These are phyloP conservation scores for Tuta absoluta DNA, from an alignment of 2,888 invertebrate species.

Conservation along the genomic window DNA sequence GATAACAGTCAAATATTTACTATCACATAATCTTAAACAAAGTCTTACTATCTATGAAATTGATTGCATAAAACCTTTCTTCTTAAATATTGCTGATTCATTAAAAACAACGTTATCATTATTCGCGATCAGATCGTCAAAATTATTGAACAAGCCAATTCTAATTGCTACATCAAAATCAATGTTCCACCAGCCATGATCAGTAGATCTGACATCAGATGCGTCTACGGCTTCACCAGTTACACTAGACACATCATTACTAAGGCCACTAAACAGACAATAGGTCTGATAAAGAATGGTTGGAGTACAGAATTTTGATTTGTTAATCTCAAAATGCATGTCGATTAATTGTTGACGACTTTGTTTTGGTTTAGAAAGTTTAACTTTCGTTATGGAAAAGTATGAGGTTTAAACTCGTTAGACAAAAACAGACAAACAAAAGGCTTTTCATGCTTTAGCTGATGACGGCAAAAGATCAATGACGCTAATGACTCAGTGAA, in stretches of 20 bases:
- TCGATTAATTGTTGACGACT: constrained; percentile 28
- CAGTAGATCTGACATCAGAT: constrained; percentile 41
- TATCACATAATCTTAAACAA: background rate
- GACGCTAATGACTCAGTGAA: constrained; percentile 2
- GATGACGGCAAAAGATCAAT: background rate
- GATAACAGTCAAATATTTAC: background rate
- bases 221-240: constrained; percentile 19
- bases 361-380: constrained; percentile 35
- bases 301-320: constrained; percentile 38
- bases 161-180: constrained; percentile 43
- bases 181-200: constrained; percentile 39
- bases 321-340: constrained; percentile 46
- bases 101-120: constrained; percentile 27
- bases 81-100: constrained; percentile 23
- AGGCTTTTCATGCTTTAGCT: background rate
- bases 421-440: constrained; percentile 1
- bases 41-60: background rate
- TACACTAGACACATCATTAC: background rate
- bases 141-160: constrained; percentile 34
- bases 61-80: constrained; percentile 11
- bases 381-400: constrained; percentile 32
- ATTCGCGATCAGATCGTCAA: constrained; percentile 32
- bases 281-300: background rate
- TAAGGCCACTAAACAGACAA: background rate
- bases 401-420: background rate